Evolutionary conservation across 2,797 vertebrate genomes (phyloP).

Genomic region (Meda fulgida): DNA sequence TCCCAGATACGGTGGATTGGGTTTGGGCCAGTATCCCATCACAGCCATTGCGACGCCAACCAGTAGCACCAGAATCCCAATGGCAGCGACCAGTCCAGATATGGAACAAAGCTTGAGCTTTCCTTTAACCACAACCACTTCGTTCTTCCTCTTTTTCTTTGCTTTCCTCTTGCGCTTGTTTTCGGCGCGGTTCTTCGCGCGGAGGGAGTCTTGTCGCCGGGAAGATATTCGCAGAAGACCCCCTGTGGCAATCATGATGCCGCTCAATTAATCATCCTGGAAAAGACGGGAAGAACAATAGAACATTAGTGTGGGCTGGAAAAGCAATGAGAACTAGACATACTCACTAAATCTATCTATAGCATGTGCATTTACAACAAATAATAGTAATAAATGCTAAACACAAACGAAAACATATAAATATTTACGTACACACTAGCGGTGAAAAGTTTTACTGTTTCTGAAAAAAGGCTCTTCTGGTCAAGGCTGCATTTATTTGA

Average conservation of each 20-base stretch:
- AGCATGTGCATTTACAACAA: background rate
- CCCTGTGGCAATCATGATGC: slow-evolving; percentile 93
- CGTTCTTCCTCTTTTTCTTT: slow-evolving; percentile 89
- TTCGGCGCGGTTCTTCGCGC: slow-evolving; percentile 78
- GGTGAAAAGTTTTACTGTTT: no score
- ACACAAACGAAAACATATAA: background rate
- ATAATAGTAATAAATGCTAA: background rate
- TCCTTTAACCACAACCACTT: slow-evolving; percentile 93
- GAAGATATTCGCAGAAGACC: slow-evolving; percentile 93
- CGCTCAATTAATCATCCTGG: slow-evolving; percentile 65
- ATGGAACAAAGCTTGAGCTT: slow-evolving; percentile 89
- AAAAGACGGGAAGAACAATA: slow-evolving; percentile 31
- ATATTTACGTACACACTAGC: background rate
- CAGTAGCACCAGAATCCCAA: slow-evolving; percentile 89
- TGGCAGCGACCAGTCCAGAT: slow-evolving; percentile 87
- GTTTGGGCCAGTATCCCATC: slow-evolving; percentile 93
- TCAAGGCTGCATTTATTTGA: background rate
- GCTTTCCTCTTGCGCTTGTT: slow-evolving; percentile 84
- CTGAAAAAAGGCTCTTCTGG: no score
- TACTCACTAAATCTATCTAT: background rate
- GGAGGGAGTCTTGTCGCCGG: slow-evolving; percentile 89
- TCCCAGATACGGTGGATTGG: slow-evolving; percentile 72
- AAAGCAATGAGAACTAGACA: slow-evolving; percentile 10
- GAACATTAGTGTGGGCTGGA: background rate
- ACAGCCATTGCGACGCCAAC: slow-evolving; percentile 89